These are phyloP conservation scores for Gambusia affinis DNA, from an alignment of 2,113 vertebrate species.

Conservation along the genomic window DNA sequence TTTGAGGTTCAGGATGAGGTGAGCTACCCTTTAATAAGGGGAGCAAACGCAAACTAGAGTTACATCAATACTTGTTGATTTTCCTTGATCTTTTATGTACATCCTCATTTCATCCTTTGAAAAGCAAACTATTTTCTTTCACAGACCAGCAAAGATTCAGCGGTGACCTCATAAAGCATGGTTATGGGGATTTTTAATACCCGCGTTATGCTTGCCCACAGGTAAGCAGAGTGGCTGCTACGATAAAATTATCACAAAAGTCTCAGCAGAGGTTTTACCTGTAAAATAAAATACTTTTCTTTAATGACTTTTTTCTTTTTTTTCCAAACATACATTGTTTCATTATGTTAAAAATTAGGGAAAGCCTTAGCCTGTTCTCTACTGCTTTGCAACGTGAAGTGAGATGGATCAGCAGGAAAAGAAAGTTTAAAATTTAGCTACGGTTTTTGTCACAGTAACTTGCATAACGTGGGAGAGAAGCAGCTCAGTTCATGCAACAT, in stretches of 20 bases:
- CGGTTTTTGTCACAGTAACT: conserved; percentile 1
- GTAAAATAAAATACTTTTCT: conserved; percentile 44
- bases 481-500: conserved; percentile 19
- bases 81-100: neutral
- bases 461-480: conserved; percentile 8
- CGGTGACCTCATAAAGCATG: neutral
- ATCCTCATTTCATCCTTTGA: neutral
- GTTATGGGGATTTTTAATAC: conserved; percentile 4
- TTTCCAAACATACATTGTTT: conserved; percentile 36
- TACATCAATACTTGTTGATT: neutral
- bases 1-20: conserved; percentile 31
- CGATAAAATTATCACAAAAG: neutral
- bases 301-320: conserved; percentile 1
- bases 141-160: neutral
- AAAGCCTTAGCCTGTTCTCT: conserved; percentile 41
- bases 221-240: conserved; percentile 3
- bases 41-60: neutral
- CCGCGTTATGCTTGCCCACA: neutral
- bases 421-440: conserved; percentile 2
- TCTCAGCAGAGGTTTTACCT: conserved; percentile 22
- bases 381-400: conserved; percentile 14
- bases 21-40: conserved; percentile 18
- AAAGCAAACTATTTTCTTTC: neutral
- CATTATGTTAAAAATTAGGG: conserved; percentile 57
- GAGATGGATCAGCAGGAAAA: conserved; percentile 23